Conservation (phyloP, 2,888 invertebrate species). For the Chirona hameri region DNA sequence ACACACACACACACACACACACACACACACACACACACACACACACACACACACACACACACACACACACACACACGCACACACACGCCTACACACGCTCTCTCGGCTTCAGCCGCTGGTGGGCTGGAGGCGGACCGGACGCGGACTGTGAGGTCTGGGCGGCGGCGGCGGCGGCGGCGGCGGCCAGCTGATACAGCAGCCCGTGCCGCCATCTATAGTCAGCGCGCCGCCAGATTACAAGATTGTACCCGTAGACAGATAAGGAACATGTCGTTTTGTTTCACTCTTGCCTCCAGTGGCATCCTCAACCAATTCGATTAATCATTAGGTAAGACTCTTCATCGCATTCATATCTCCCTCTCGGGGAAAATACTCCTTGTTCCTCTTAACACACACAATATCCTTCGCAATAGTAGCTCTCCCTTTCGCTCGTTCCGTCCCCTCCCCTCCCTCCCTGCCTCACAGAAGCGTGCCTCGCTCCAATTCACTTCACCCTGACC, state of each 20-base stretch:
- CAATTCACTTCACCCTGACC: too few relatives aligned
- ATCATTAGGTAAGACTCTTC: background rate
- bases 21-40: too few relatives aligned
- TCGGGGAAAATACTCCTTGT: too few relatives aligned
- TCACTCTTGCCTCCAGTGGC: conserved; percentile 3
- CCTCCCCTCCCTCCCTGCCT: too few relatives aligned
- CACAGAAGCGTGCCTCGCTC: too few relatives aligned
- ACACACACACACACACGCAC: too few relatives aligned
- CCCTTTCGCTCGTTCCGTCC: background rate
- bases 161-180: background rate
- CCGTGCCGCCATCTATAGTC: background rate
- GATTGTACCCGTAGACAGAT: conserved; percentile 23
- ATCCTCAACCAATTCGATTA: background rate
- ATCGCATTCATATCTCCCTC: background rate
- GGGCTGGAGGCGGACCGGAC: background rate
- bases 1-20: too few relatives aligned
- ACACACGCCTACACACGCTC: too few relatives aligned
- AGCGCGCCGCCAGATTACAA: background rate
- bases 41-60: too few relatives aligned
- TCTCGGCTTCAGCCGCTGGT: background rate
- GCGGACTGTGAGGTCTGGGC: background rate
- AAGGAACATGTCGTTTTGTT: conserved; percentile 10
- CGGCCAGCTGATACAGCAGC: background rate
- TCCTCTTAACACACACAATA: too few relatives aligned
- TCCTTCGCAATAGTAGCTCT: background rate